These are phyloP conservation scores for Halichoerus grypus DNA, from an alignment of 2,113 vertebrate species.

Conservation along the genomic window DNA sequence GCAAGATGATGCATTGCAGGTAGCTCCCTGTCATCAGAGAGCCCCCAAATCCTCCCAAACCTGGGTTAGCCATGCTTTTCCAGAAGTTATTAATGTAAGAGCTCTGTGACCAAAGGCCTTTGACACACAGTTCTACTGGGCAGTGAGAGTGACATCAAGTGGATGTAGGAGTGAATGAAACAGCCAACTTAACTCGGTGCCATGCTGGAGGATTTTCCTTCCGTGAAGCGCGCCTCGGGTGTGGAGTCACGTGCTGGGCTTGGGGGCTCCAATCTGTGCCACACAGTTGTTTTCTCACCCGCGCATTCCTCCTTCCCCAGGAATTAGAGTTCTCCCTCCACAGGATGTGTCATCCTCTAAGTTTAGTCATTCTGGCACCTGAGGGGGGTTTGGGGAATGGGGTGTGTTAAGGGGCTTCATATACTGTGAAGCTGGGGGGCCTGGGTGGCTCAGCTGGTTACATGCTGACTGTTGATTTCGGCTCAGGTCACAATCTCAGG, in stretches of 20 bases:
- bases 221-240: not conserved
- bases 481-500: not conserved
- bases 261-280: not conserved
- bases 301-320: not conserved
- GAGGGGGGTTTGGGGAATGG: not conserved
- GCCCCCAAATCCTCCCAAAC: not conserved
- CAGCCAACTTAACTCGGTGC: not conserved
- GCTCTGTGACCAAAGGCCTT: constrained; percentile 69
- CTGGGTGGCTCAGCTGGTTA: not conserved
- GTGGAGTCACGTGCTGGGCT: not conserved
- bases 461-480: not conserved
- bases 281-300: not conserved
- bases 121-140: constrained; percentile 75
- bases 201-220: fast-evolving
- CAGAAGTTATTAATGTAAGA: constrained; percentile 46
- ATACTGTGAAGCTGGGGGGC: not conserved
- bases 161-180: constrained; percentile 83
- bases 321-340: not conserved
- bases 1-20: fast-evolving
- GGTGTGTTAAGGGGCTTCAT: not conserved
- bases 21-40: not conserved
- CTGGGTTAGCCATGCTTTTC: not conserved
- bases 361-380: not conserved
- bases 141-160: constrained; percentile 86
- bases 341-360: not conserved